Conservation (phyloP, 2,888 invertebrate genomes). For the Lycaena phlaeas region DNA sequence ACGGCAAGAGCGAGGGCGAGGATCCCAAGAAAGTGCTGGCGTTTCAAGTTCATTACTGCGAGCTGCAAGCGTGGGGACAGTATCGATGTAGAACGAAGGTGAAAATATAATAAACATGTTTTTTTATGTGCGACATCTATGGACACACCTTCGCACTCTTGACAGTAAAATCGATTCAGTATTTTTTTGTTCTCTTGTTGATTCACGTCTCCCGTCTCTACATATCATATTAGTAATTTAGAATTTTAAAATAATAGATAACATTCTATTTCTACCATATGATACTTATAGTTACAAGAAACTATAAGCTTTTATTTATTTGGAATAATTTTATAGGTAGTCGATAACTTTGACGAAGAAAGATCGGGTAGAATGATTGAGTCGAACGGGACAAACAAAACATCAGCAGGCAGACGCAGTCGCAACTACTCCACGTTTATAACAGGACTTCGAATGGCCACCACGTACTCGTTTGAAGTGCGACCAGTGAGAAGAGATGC, state of each 20-base stretch:
- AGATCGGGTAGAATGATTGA: slow-evolving; percentile 27
- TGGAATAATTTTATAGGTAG: slow-evolving; percentile 31
- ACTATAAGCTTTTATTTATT: too few relatives aligned
- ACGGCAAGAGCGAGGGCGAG: slow-evolving; percentile 49
- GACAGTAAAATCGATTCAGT: too few relatives aligned
- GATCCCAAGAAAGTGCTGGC: slow-evolving; percentile 62
- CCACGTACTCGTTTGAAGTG: slow-evolving; percentile 86
- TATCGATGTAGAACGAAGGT: slow-evolving; percentile 82
- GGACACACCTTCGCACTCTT: too few relatives aligned
- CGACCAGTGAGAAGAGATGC: slow-evolving; percentile 71
- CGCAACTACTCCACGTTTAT: slow-evolving; percentile 73
- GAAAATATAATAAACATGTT: too few relatives aligned
- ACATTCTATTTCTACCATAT: too few relatives aligned
- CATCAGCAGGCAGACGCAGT: slow-evolving; percentile 32
- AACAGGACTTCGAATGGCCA: slow-evolving; percentile 84
- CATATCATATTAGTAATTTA: too few relatives aligned
- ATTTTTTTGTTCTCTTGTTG: too few relatives aligned
- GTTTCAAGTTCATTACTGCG: slow-evolving; percentile 84
- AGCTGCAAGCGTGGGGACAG: slow-evolving; percentile 84
- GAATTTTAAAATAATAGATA: too few relatives aligned
- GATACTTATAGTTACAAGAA: too few relatives aligned
- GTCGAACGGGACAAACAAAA: slow-evolving; percentile 29
- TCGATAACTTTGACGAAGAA: slow-evolving; percentile 50
- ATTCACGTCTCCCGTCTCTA: too few relatives aligned
- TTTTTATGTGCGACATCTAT: too few relatives aligned